Percentiles rank a stretch among this genome's conserved stretches.
Conservation (phyloP, 2,113 vertebrate species). For the Axis porcinus region DNA sequence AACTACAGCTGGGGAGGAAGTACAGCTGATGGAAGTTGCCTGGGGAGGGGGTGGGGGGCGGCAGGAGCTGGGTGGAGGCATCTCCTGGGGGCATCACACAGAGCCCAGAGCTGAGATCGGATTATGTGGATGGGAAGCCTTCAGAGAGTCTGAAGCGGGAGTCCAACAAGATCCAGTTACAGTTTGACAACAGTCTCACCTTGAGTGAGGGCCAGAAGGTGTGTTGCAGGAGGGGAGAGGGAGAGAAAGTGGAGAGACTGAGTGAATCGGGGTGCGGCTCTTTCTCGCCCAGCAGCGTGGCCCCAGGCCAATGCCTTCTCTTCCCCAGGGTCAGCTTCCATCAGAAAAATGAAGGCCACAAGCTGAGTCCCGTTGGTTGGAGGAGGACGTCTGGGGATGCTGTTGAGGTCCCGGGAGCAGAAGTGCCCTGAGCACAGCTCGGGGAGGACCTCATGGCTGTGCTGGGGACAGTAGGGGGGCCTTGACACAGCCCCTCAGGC, state of each 20-base stretch:
- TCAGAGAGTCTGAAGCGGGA: not conserved
- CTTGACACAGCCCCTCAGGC: not conserved
- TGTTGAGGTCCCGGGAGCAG: rapidly evolving
- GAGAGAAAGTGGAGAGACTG: not conserved
- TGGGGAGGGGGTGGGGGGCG: rapidly evolving
- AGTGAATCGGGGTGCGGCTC: not conserved
- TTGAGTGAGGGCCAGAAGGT: rapidly evolving
- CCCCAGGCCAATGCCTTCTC: not conserved
- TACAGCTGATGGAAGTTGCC: not conserved
- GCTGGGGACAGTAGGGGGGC: not conserved
- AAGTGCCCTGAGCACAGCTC: not conserved
- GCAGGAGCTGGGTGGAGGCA: not conserved
- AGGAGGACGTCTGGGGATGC: not conserved
- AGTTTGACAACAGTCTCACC: not conserved
- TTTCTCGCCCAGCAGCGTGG: rapidly evolving
- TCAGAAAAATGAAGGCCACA: not conserved
- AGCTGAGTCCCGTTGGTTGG: not conserved
- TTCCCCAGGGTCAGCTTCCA: not conserved
- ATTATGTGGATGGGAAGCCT: not conserved
- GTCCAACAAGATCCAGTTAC: not conserved
- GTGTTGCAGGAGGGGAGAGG: not conserved
- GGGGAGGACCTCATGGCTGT: not conserved
- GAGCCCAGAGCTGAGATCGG: not conserved
- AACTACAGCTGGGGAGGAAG: not conserved
- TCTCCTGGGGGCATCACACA: rapidly evolving